Evolutionary conservation across 2,888 invertebrate species (phyloP).

Genomic region (Oscheius sp.): DNA sequence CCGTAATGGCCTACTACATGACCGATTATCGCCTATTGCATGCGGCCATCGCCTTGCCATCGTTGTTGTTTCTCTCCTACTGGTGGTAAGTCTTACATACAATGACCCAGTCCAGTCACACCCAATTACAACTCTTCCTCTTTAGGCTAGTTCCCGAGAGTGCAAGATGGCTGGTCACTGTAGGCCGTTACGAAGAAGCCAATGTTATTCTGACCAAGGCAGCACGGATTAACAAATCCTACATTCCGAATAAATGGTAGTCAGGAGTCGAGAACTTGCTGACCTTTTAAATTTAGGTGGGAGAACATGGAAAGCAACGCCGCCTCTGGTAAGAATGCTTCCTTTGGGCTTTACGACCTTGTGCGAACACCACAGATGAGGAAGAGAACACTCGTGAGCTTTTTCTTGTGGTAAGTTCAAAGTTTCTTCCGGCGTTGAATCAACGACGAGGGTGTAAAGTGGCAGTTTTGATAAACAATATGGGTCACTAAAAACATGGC

Average conservation of each 20-base stretch:
- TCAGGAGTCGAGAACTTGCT: not conserved
- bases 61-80: conserved; percentile 69
- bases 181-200: conserved; percentile 67
- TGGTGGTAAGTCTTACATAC: conserved; percentile 63
- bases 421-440: too few relatives aligned
- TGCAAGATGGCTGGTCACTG: conserved; percentile 69
- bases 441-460: too few relatives aligned
- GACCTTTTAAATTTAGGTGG: conserved; percentile 33
- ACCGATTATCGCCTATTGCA: conserved; percentile 70
- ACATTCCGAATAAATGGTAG: conserved; percentile 67
- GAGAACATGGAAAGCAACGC: conserved; percentile 35
- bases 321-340: conserved; percentile 39
- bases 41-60: conserved; percentile 68
- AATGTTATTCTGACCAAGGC: conserved; percentile 64
- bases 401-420: conserved; percentile 53
- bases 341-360: conserved; percentile 53
- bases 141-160: conserved; percentile 69
- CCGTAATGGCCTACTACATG: conserved; percentile 67
- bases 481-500: too few relatives aligned
- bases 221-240: conserved; percentile 60
- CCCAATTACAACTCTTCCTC: not conserved
- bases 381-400: conserved; percentile 50
- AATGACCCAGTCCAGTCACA: too few relatives aligned
- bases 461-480: too few relatives aligned
- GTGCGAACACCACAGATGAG: conserved; percentile 57